A percentile compares a stretch with the other conserved stretches of the same genome.
Conservation (phyloP, 1,140 invertebrate species). For the Saccostrea glomerata region DNA sequence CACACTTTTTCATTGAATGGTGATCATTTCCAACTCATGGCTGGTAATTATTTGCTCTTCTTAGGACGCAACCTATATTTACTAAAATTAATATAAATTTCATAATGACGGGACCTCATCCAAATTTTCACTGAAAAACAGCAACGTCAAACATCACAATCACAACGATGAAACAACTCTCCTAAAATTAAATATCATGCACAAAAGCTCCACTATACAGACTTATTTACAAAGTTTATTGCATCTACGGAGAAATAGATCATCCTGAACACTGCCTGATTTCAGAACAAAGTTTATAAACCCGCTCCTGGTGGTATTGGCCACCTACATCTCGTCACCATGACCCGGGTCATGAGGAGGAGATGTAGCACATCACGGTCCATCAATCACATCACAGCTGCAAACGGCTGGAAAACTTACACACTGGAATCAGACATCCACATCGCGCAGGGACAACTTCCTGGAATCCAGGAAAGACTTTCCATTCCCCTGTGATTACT, state of each 20-base stretch:
- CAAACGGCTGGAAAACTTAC: not conserved
- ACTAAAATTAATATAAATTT: not conserved
- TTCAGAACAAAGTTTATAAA: not conserved
- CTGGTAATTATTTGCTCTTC: not conserved
- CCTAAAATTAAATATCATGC: not conserved
- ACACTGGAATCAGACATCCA: not conserved
- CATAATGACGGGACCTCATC: not conserved
- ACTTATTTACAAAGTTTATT: constrained; percentile 19
- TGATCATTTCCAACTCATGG: not conserved
- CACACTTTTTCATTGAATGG: not conserved
- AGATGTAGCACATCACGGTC: constrained; percentile 23
- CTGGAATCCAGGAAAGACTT: not conserved
- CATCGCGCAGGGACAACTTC: not conserved
- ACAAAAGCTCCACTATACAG: not conserved
- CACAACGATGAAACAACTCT: not conserved
- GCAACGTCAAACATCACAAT: constrained; percentile 14
- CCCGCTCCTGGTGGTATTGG: not conserved
- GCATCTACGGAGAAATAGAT: not conserved
- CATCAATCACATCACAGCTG: not conserved
- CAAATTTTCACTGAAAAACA: not conserved
- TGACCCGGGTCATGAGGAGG: constrained; percentile 35
- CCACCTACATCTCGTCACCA: constrained; percentile 23
- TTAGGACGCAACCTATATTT: not conserved
- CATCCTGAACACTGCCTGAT: not conserved
- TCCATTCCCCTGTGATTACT: not conserved